Percentiles rank a stretch among this genome's conserved stretches.
These are phyloP conservation scores for Brienomyrus brachyistius DNA, from an alignment of 2,113 vertebrate genomes.

Conservation along the genomic window DNA sequence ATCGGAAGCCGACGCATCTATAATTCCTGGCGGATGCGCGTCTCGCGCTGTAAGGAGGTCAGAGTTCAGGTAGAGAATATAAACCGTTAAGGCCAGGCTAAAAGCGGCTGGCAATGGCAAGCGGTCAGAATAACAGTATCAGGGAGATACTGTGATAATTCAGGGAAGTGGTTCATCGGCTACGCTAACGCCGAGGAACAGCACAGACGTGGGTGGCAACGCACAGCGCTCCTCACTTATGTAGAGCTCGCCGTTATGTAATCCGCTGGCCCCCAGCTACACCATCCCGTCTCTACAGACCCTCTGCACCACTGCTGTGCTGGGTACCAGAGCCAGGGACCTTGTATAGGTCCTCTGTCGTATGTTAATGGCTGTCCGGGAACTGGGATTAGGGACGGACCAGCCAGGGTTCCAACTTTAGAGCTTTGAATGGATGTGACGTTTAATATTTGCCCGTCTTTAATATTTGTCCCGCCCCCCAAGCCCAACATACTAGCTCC, in stretches of 20 bases:
- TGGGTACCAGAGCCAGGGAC: background rate
- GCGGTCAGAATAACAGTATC: background rate
- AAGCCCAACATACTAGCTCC: background rate
- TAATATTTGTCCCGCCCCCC: background rate
- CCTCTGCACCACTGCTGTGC: background rate
- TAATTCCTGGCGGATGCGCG: background rate
- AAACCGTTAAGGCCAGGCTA: background rate
- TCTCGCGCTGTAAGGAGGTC: background rate
- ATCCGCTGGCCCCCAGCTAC: background rate
- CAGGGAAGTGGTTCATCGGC: background rate
- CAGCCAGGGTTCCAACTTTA: background rate
- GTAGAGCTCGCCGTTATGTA: background rate
- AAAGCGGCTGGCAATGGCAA: background rate
- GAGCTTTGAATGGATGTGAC: background rate
- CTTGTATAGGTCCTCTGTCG: background rate
- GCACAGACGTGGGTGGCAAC: background rate
- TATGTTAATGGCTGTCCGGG: background rate
- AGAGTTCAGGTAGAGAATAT: background rate
- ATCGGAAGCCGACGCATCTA: background rate
- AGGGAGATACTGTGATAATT: background rate
- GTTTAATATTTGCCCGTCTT: background rate
- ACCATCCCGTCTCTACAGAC: background rate
- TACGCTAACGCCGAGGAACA: background rate
- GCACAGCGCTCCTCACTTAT: background rate
- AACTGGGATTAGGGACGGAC: background rate